Conservation (phyloP, 2,797 vertebrate species). For the Micrastur ruficollis region DNA sequence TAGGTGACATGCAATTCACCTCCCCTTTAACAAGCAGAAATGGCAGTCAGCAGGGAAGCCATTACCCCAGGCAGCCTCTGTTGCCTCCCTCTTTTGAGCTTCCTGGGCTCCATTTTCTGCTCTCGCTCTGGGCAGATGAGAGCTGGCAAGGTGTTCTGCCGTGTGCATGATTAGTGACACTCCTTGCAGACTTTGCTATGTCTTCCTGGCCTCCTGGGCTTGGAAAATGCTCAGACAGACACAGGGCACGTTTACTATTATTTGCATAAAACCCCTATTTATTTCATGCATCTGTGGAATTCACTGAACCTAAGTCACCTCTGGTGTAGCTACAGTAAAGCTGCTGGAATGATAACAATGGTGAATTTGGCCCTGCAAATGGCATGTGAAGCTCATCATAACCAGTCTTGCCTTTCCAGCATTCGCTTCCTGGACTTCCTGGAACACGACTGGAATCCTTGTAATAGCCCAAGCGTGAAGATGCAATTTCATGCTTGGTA, state of each 20-base stretch:
- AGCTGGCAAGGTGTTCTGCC: background rate
- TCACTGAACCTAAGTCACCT: background rate
- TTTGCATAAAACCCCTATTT: background rate
- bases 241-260: background rate
- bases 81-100: background rate
- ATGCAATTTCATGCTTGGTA: background rate
- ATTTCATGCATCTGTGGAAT: background rate
- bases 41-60: background rate
- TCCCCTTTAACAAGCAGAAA: background rate
- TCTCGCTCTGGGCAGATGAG: background rate
- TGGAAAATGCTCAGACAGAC: background rate
- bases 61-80: background rate
- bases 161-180: accelerated
- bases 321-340: background rate
- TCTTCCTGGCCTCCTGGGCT: background rate
- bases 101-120: background rate
- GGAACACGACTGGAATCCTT: background rate
- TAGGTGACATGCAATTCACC: background rate
- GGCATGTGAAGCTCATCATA: background rate
- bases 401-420: background rate
- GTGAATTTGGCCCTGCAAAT: background rate
- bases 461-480: background rate
- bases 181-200: background rate
- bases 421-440: background rate
- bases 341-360: background rate